Percentiles rank a stretch among this genome's conserved stretches.
These are phyloP conservation scores for Geopemphigus sp. DNA, from an alignment of 1,140 invertebrate species.

Conservation along the genomic window DNA sequence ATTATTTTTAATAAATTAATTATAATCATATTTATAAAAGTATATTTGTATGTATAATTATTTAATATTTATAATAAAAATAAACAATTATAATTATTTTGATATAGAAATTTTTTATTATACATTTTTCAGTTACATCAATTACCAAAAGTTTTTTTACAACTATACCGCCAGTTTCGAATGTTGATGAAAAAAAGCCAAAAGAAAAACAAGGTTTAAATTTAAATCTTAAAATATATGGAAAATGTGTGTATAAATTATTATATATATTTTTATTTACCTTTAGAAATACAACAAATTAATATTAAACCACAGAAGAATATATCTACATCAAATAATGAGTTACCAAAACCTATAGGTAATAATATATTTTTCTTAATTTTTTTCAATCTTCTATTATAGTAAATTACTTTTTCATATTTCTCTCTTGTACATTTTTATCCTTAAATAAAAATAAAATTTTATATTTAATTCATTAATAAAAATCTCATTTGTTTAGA, in stretches of 20 bases:
- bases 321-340: neutral
- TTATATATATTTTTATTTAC: constrained; percentile 2
- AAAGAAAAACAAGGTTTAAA: constrained; percentile 8
- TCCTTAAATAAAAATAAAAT: too few species aligned
- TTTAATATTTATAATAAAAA: neutral
- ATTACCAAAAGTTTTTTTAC: neutral
- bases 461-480: too few species aligned
- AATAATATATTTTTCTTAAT: neutral
- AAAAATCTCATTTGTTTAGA: too few species aligned
- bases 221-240: neutral
- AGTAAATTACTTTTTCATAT: neutral
- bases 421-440: too few species aligned
- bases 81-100: neutral
- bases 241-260: neutral
- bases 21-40: neutral
- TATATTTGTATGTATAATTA: too few species aligned
- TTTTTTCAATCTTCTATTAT: neutral
- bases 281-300: neutral
- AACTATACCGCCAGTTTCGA: neutral
- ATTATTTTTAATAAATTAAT: neutral
- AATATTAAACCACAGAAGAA: neutral
- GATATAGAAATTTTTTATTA: too few species aligned
- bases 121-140: constrained; percentile 10
- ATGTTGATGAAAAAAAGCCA: neutral
- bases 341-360: neutral